Conservation (phyloP, 2,113 vertebrate genomes). For the Kryptolebias marmoratus region DNA sequence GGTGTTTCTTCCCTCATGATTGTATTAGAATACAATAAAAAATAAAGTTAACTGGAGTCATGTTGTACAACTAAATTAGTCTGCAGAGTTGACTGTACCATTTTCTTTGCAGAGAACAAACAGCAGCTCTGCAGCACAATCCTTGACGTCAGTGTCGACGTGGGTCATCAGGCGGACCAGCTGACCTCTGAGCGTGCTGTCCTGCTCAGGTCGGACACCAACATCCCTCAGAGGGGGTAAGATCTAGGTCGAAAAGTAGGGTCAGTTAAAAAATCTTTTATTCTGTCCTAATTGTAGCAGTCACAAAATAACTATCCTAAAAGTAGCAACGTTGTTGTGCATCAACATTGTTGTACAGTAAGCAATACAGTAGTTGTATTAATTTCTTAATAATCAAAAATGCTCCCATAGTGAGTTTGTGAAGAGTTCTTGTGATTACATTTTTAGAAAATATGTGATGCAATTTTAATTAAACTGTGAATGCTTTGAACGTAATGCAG, state of each 20-base stretch:
- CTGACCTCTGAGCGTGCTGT: conserved; percentile 65
- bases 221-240: conserved; percentile 72
- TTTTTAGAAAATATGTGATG: too few species aligned
- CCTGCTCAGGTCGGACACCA: conserved; percentile 69
- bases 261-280: not conserved
- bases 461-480: too few species aligned
- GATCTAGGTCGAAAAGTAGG: conserved; percentile 49
- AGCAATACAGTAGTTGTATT: too few species aligned
- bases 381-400: too few species aligned
- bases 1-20: too few species aligned
- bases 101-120: conserved; percentile 84
- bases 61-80: too few species aligned
- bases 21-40: not conserved
- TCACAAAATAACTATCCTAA: too few species aligned
- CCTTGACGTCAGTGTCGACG: conserved; percentile 81
- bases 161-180: conserved; percentile 81
- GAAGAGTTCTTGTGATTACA: too few species aligned
- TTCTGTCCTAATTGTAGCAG: not conserved
- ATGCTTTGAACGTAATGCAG: too few species aligned
- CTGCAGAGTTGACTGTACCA: conserved; percentile 48
- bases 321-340: too few species aligned
- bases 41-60: not conserved
- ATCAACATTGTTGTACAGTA: too few species aligned
- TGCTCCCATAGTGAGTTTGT: too few species aligned
- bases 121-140: conserved; percentile 81